Base-by-base conservation (phyloP, 2,888 invertebrate species). In the Dysmachus trigonus region DNA sequence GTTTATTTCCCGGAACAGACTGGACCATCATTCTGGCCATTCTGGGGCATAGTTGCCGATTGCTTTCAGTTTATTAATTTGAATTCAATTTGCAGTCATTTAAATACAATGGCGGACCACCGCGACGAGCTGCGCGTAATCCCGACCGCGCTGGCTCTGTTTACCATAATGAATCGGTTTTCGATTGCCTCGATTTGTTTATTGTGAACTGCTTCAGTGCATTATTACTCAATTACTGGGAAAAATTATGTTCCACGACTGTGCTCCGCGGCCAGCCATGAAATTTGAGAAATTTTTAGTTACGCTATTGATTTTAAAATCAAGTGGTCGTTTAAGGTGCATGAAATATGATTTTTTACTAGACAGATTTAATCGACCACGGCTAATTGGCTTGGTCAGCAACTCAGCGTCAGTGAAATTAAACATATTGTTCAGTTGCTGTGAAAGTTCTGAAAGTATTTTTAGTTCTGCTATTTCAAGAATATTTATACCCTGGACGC, bases 61-160 rank as follows among this genome's bases (percentile, higher is more conserved):
- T 62, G 53, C 82, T 22, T 62, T 5, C 71, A 84, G 84, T 84
- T 84, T 84, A 84, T 84, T 84, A 84, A 84, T 84, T 84, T 73
- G 84, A 73, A 84, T 82, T 82, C 82, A 82, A 82, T 72, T 84
- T 84, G 84, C 53, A 84, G 84, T 84, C 84, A 84, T 84, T 84
- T 84, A 84, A 84, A 84, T 84, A 84, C 84, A 82, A 82, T 82
- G 71, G 82, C 15, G 27, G 31, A 82, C 82, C 82, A 82, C 82
- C 82, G 71, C 8, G 38, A 15, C 27, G 30, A 72, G 6, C 30
- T 7, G 8, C 38, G 38, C 41, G 84, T 22, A 72, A 27, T 47
- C 72, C 73, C 41, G 27, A 84, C 22, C n/a, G n/a, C n/a, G n/a
- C n/a, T 41, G 72, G 38, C 30, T 47, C 73, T 41, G 18, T 84